Evolutionary conservation across 1,140 invertebrate genomes (phyloP), one percentile per base, ranked within the genome.

Genomic region (Calephelis virginiensis): DNA sequence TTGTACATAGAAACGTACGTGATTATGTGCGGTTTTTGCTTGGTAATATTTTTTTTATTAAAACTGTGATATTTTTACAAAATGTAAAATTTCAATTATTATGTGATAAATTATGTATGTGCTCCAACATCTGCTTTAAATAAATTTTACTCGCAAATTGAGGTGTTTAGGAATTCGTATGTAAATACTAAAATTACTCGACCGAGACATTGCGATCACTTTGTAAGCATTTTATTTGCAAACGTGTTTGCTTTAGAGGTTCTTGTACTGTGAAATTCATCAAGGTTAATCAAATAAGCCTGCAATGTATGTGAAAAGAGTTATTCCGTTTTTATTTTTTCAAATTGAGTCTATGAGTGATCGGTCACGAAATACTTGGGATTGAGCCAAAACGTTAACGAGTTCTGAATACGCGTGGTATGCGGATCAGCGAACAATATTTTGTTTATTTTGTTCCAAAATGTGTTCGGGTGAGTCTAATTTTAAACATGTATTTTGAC

Each of bases 151-250:
- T 75, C 76, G 79, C 76, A 82, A 86, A 86, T 84, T 81, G 79
- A 59, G 37, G 38, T 40, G 37, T 59, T 59, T 59, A 11, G 53
- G 37, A 59, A 59, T n/a, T 28, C 56, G 70, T 79, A 69, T 82
- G 77, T 82, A 78, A 71, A 72, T 78, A 79, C 80, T 84, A 86
- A 79, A 86, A 87, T 87, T 86, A 76, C 81, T 75, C 81, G 84
- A 89, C 82, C 83, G 80, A 77, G 77, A 84, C 76, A 81, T 84
- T 77, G 78, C 79, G 83, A 88, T 85, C 85, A 88, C 82, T 81
- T 87, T 85, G 82, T 75, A 79, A 76, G 74, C n/a, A n/a, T 79
- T 85, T 83, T 83, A 50, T 50, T 14, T 50, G 13, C 14, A 50
- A 14, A 53, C 9, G 50, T 53, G 2, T 50, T 50, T 17, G 9